Percentiles rank a stretch among this genome's conserved stretches.
phyloP scores from a whole-genome alignment of 23 tunicate species.

The Aplidium turbinatum region DNA sequence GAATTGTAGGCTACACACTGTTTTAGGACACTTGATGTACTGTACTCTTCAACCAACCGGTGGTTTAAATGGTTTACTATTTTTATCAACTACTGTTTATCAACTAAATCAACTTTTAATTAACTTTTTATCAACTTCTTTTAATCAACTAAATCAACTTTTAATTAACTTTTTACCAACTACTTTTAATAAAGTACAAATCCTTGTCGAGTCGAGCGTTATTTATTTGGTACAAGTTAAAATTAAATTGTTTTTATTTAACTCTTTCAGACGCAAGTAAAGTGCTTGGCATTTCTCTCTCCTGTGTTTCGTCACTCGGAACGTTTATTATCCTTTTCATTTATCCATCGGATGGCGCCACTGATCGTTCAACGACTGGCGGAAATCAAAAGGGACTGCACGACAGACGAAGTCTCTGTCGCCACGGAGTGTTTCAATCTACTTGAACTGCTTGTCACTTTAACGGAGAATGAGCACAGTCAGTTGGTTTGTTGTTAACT shows the following conservation, averaged over 20 bases:
- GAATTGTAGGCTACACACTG: no score
- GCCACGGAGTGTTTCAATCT: conserved; percentile 68
- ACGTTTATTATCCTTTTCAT: conserved; percentile 46
- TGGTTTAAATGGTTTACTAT: no score
- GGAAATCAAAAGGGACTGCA: not conserved
- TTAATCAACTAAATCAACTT: no score
- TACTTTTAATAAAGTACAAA: no score
- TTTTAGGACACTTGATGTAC: no score
- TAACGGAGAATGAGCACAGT: conserved; percentile 50
- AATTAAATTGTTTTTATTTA: not conserved
- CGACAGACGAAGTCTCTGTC: conserved; percentile 34
- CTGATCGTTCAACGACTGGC: conserved; percentile 42
- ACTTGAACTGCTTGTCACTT: conserved; percentile 56
- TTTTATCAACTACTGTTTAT: no score
- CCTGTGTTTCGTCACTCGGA: conserved; percentile 64
- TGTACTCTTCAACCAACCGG: no score
- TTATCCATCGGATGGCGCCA: conserved; percentile 88
- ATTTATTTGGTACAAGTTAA: not conserved
- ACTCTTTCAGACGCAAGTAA: conserved; percentile 47
- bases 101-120: no score
- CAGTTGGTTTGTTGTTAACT: conserved; percentile 27
- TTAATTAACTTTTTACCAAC: no score
- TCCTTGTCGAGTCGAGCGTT: no score
- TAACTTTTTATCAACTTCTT: no score
- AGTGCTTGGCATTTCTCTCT: conserved; percentile 46